phyloP scores from a whole-genome alignment of 2,888 invertebrate species.

The Pimpla rufipes region DNA sequence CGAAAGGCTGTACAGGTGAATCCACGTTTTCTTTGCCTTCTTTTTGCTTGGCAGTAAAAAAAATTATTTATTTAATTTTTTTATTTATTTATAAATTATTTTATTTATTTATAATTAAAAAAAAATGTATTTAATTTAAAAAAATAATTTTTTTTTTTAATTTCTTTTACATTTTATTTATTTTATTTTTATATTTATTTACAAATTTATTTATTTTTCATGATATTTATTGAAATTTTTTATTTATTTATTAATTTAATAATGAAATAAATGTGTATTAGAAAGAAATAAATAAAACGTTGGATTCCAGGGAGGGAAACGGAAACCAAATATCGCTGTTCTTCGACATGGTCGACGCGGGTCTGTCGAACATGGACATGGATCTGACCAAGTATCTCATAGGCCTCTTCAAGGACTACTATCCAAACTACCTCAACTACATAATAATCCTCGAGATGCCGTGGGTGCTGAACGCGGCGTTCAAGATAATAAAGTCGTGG shows the following conservation, averaged over 20 bases:
- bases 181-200: too few relatives aligned
- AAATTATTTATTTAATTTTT: neutral
- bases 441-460: slow-evolving; percentile 97
- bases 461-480: slow-evolving; percentile 96
- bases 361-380: slow-evolving; percentile 95
- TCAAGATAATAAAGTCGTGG: slow-evolving; percentile 95
- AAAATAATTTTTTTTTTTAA: too few relatives aligned
- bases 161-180: too few relatives aligned
- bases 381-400: slow-evolving; percentile 96
- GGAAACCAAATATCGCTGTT: slow-evolving; percentile 93
- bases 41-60: neutral
- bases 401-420: slow-evolving; percentile 94
- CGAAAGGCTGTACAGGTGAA: slow-evolving; percentile 91
- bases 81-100: too few relatives aligned
- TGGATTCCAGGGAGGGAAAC: slow-evolving; percentile 88
- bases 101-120: too few relatives aligned
- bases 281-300: neutral
- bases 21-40: neutral
- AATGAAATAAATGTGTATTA: neutral
- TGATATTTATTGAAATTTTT: neutral
- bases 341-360: slow-evolving; percentile 96
- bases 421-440: slow-evolving; percentile 94
- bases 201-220: too few relatives aligned
- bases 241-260: too few relatives aligned
- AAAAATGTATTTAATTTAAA: too few relatives aligned